Evolutionary conservation across 1,140 invertebrate species (phyloP).

Genomic region (Drosophila bipectinata): DNA sequence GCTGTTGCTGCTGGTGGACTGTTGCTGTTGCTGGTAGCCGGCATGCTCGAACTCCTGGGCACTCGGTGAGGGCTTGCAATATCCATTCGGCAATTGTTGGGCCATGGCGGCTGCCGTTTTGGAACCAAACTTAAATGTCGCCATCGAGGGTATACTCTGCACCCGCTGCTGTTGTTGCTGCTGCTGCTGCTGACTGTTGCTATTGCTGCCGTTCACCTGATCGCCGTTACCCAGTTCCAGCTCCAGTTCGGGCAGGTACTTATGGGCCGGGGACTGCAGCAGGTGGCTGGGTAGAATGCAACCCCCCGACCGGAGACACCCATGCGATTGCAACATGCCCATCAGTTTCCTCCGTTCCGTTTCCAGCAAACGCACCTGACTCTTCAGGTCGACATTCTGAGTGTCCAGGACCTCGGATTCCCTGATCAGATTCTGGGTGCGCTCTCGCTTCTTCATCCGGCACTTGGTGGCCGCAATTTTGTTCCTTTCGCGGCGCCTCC

Average conservation of each 20-base stretch:
- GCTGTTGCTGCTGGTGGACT: slow-evolving; percentile 44
- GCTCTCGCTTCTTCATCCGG: slow-evolving; percentile 95
- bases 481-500: slow-evolving; percentile 93
- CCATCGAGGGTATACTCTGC: slow-evolving; percentile 80
- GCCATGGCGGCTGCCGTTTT: slow-evolving; percentile 64
- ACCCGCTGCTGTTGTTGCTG: slow-evolving; percentile 46
- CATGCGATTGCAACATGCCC: slow-evolving; percentile 86
- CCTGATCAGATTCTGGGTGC: slow-evolving; percentile 92
- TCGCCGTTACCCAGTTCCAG: slow-evolving; percentile 28
- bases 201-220: slow-evolving; percentile 15
- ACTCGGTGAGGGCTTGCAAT: slow-evolving; percentile 80
- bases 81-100: slow-evolving; percentile 72
- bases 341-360: slow-evolving; percentile 87
- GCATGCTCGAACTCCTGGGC: slow-evolving; percentile 75
- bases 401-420: slow-evolving; percentile 94
- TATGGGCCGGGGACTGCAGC: slow-evolving; percentile 72
- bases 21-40: slow-evolving; percentile 67
- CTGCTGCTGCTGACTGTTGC: slow-evolving; percentile 21
- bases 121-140: slow-evolving; percentile 78
- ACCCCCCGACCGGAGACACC: slow-evolving; percentile 85
- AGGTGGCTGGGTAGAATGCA: slow-evolving; percentile 68
- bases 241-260: slow-evolving; percentile 71
- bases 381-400: slow-evolving; percentile 94
- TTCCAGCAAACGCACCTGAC: slow-evolving; percentile 89
- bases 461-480: slow-evolving; percentile 98